Conservation (phyloP, 2,797 vertebrate species). For the Nannoperca obscura region DNA sequence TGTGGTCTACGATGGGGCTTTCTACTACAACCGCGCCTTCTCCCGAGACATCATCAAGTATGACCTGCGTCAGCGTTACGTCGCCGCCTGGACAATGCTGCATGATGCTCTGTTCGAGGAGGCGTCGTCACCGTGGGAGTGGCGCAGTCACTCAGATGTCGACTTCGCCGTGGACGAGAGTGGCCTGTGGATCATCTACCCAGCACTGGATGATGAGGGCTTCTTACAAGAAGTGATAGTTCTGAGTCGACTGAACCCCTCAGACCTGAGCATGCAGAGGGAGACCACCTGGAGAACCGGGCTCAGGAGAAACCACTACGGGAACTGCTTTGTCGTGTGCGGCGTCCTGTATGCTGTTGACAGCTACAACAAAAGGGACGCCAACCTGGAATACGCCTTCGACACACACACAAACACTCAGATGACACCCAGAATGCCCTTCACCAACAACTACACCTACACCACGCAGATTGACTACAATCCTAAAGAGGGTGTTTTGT, state of each 20-base stretch:
- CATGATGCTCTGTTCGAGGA: slow-evolving; percentile 92
- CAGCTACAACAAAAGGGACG: slow-evolving; percentile 90
- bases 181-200: slow-evolving; percentile 96
- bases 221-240: slow-evolving; percentile 94
- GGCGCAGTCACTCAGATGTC: slow-evolving; percentile 92
- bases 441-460: slow-evolving; percentile 94
- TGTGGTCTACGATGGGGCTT: slow-evolving; percentile 92
- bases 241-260: slow-evolving; percentile 92
- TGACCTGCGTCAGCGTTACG: slow-evolving; percentile 90
- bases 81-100: slow-evolving; percentile 96
- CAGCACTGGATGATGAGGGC: slow-evolving; percentile 93
- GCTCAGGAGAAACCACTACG: slow-evolving; percentile 91
- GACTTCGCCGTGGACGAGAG: slow-evolving; percentile 96
- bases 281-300: slow-evolving; percentile 98
- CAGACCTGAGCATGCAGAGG: slow-evolving; percentile 92
- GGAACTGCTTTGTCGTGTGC: slow-evolving; percentile 97
- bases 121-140: slow-evolving; percentile 90
- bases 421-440: slow-evolving; percentile 94
- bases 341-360: slow-evolving; percentile 96
- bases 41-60: slow-evolving; percentile 98
- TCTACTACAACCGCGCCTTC: slow-evolving; percentile 98
- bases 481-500: slow-evolving; percentile 94
- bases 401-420: slow-evolving; percentile 99
- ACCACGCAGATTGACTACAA: slow-evolving; percentile 98
- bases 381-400: slow-evolving; percentile 96